phyloP scores from a whole-genome alignment of 2,797 vertebrate species.

The Phrynocephalus vlangalii region DNA sequence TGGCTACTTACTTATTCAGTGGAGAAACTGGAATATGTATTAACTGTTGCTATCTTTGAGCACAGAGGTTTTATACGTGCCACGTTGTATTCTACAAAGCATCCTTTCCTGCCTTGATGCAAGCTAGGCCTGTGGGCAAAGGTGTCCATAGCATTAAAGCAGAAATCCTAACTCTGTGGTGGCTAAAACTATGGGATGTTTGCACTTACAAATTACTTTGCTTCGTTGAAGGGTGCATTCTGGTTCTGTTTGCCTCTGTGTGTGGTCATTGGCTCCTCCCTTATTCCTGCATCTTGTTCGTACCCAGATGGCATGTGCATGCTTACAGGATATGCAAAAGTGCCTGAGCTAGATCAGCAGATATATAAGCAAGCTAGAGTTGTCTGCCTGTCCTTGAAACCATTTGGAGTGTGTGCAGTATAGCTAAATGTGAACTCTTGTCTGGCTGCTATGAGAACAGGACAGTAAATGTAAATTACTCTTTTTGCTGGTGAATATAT shows the following conservation, averaged over 20 bases:
- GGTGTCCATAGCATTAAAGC: conserved; percentile 1
- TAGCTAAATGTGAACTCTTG: background rate
- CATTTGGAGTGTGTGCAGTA: too few species aligned
- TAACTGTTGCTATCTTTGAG: background rate
- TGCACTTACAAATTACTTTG: background rate
- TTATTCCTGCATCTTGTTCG: conserved; percentile 23
- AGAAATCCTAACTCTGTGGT: background rate
- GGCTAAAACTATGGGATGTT: background rate
- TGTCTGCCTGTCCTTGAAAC: background rate
- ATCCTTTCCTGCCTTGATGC: background rate
- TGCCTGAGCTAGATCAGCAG: background rate
- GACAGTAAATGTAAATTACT: background rate
- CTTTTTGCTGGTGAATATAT: background rate
- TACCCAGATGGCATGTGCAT: conserved; percentile 14
- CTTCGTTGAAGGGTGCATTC: background rate
- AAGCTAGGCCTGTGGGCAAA: background rate
- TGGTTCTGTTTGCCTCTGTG: background rate
- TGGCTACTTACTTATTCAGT: background rate
- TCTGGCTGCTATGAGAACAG: background rate
- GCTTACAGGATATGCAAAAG: background rate
- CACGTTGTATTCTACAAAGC: background rate
- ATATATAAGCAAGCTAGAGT: background rate
- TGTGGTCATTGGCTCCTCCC: background rate
- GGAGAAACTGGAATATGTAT: background rate
- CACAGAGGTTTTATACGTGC: background rate